Percentiles rank a stretch among this genome's conserved stretches.
phyloP scores from a whole-genome alignment of 2,113 vertebrate species.

The Hymenochirus boettgeri region DNA sequence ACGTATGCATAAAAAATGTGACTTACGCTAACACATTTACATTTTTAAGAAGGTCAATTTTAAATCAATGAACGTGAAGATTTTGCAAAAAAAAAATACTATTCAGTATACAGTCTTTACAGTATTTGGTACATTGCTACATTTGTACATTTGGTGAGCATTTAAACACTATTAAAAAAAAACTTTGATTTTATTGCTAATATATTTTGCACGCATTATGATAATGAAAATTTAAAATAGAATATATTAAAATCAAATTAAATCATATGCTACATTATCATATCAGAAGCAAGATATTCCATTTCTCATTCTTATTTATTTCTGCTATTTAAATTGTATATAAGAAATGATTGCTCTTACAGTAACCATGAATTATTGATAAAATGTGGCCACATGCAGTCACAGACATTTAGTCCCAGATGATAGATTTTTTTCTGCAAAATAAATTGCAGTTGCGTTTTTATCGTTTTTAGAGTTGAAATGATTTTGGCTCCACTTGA shows the following conservation, averaged over 20 bases:
- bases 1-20: too few species aligned
- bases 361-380: constrained; percentile 25
- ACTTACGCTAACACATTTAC: too few species aligned
- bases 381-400: constrained; percentile 7
- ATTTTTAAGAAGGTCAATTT: too few species aligned
- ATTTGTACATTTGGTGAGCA: too few species aligned
- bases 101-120: too few species aligned
- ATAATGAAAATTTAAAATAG: constrained; percentile 17
- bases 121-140: too few species aligned
- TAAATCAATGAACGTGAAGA: too few species aligned
- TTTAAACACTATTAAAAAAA: too few species aligned
- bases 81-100: too few species aligned
- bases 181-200: constrained; percentile 15
- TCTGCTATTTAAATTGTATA: constrained; percentile 19
- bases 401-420: constrained; percentile 3
- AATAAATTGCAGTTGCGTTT: too few species aligned
- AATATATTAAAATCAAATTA: constrained; percentile 33
- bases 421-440: constrained; percentile 12
- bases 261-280: constrained; percentile 13
- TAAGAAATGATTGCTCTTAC: constrained; percentile 23
- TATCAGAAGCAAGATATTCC: constrained; percentile 7
- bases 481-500: too few species aligned
- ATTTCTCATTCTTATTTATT: constrained; percentile 21
- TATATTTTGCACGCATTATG: constrained; percentile 1
- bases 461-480: too few species aligned